A percentile compares a stretch with the other conserved stretches of the same genome.
phyloP scores from a whole-genome alignment of 2,113 vertebrate species.

The Pseudopodoces humilis region DNA sequence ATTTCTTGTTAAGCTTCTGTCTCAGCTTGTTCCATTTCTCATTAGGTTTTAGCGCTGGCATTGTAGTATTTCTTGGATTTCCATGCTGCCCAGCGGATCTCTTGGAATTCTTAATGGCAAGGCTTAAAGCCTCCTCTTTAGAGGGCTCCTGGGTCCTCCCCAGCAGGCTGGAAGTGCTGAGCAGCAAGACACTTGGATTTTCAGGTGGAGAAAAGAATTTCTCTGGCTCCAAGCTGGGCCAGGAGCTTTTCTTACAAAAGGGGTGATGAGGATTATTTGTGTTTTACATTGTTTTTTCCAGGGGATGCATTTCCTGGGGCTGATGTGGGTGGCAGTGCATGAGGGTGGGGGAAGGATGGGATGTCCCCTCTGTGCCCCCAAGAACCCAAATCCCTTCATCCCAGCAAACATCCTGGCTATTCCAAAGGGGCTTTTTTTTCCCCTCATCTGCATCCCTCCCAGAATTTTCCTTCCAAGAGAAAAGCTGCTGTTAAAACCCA shows the following conservation, averaged over 20 bases:
- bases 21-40: slow-evolving; percentile 72
- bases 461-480: not conserved
- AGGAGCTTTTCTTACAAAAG: not conserved
- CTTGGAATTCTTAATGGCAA: slow-evolving; percentile 59
- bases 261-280: not conserved
- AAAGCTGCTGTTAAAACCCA: slow-evolving; percentile 2
- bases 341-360: not conserved
- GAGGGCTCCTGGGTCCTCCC: not conserved
- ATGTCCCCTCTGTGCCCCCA: accelerated
- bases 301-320: not conserved
- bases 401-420: not conserved
- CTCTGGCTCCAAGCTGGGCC: not conserved
- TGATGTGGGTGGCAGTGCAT: not conserved
- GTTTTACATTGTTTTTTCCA: not conserved
- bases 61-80: slow-evolving; percentile 74
- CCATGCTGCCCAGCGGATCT: slow-evolving; percentile 27
- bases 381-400: not conserved
- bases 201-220: not conserved
- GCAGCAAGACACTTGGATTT: not conserved
- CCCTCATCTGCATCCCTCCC: not conserved
- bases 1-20: slow-evolving; percentile 79
- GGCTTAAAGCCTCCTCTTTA: slow-evolving; percentile 2
- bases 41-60: slow-evolving; percentile 65
- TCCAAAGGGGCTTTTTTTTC: not conserved
- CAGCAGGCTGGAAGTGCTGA: not conserved